Evolutionary conservation across 2,797 vertebrate species (phyloP).

Genomic region (Sarcophilus harrisii): DNA sequence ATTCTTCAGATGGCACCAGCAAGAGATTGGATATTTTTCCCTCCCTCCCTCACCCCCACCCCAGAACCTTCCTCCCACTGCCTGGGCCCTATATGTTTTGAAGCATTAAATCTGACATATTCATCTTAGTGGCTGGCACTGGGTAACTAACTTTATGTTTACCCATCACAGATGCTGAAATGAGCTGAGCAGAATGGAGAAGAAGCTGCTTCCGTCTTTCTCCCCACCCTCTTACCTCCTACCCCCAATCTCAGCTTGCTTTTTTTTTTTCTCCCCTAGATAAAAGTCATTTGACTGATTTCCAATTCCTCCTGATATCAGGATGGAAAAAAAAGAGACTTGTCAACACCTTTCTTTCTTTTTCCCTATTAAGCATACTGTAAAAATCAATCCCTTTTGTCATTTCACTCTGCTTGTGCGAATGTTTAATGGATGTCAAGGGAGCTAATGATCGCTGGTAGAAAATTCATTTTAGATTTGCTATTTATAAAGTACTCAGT

Average conservation of each 20-base stretch:
- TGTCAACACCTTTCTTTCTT: slow-evolving; percentile 87
- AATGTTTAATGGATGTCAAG: slow-evolving; percentile 90
- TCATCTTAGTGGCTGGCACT: slow-evolving; percentile 80
- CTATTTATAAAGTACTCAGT: slow-evolving; percentile 90
- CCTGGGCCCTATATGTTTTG: slow-evolving; percentile 73
- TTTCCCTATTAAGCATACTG: slow-evolving; percentile 84
- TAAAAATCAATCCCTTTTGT: slow-evolving; percentile 90
- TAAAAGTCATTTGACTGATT: slow-evolving; percentile 73
- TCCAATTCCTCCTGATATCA: slow-evolving; percentile 79
- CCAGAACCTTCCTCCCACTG: not conserved
- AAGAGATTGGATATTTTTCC: slow-evolving; percentile 71
- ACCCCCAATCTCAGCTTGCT: not conserved
- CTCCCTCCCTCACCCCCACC: slow-evolving; percentile 33
- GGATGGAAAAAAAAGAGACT: slow-evolving; percentile 71
- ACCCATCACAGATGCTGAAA: slow-evolving; percentile 22
- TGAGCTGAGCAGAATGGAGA: slow-evolving; percentile 5
- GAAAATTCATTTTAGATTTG: slow-evolving; percentile 91
- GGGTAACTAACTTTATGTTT: slow-evolving; percentile 74
- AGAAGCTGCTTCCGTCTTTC: not conserved
- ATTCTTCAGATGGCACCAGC: slow-evolving; percentile 72
- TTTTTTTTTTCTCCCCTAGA: not conserved
- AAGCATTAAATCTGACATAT: slow-evolving; percentile 85
- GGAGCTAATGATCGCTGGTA: slow-evolving; percentile 90
- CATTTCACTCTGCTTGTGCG: slow-evolving; percentile 87
- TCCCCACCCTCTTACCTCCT: not conserved